Percentiles rank a stretch among this genome's conserved stretches.
These are phyloP conservation scores for Nephrotoma appendiculata DNA, from an alignment of 2,888 invertebrate genomes.

Conservation along the genomic window DNA sequence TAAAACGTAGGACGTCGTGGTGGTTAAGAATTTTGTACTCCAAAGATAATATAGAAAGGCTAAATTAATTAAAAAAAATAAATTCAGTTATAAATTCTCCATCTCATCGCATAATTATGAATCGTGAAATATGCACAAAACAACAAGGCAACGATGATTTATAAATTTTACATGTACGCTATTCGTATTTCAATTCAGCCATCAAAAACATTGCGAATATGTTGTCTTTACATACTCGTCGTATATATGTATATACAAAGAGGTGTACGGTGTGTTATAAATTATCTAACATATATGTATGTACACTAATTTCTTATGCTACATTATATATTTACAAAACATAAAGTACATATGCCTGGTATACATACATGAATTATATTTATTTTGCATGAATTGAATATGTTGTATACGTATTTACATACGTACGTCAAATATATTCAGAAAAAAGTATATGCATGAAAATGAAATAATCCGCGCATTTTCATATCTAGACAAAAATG, in stretches of 20 bases:
- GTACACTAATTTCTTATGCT: neutral
- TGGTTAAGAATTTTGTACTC: neutral
- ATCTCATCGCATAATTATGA: neutral
- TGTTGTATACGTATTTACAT: neutral
- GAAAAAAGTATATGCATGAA: too few species aligned
- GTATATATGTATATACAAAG: neutral
- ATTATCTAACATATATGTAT: neutral
- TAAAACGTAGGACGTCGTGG: neutral
- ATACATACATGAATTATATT: neutral
- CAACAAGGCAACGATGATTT: neutral
- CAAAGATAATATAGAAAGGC: neutral
- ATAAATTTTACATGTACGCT: neutral
- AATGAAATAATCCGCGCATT: neutral
- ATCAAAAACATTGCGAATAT: neutral
- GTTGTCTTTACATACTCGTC: neutral
- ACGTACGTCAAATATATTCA: neutral
- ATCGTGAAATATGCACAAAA: neutral
- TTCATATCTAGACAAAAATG: neutral
- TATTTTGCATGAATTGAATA: neutral
- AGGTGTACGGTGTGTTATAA: neutral
- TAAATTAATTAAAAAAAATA: neutral
- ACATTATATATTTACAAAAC: neutral
- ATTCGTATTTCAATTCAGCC: neutral
- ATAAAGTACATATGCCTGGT: neutral
- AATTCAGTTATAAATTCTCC: neutral